Base-by-base conservation (phyloP, 2,113 vertebrate genomes). In the Corythoichthys haematopterus region DNA sequence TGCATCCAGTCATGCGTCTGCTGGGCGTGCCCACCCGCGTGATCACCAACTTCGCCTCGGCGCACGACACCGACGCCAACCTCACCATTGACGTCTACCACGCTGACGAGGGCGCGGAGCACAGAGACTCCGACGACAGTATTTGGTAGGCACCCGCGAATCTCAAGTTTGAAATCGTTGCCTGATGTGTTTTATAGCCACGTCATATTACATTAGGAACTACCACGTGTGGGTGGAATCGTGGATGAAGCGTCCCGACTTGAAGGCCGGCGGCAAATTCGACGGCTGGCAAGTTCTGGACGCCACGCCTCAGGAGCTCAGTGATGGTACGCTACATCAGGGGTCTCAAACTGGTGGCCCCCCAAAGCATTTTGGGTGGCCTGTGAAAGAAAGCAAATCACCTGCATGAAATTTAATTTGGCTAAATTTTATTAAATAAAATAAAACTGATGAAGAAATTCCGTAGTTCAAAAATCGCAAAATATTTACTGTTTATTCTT, bases 271-370 rank as follows among this genome's bases (percentile, higher is more conserved):
- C 1, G 93, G 90, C 0, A 53, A 13, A 5, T 89, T 77, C 28
- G 91, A 94, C 0, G 95, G 96, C 20, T 98, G 96, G 96, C 96
- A 98, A 78, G 94, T 74, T 11, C 52, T 97, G 74, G 96, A 98
- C 79, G 93, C 96, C 0, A 98, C 96, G 0, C 96, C 96, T 0
- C 96, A 98, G 86, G 96, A 98, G 82, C 90, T 73, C 80, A 97
- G 95, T 0, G 85, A 91, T 45, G 93, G 96, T 98, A 79, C 1
- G 38, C n/a, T 40, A 40, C 11, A 15, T 20, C 11, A 3, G 12
- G 11, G 8, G 20, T 28, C 20, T 28, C 20, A 28, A 28, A 28
- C 20, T 28, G 20, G 20, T 28, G 20, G 20, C 20, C 20, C 20
- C 20, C 20, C 20, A 28, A 28, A 28, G 20, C 20, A 28, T 28